Evolutionary conservation across 2,888 invertebrate species (phyloP).

Genomic region (Sinelater perroti): DNA sequence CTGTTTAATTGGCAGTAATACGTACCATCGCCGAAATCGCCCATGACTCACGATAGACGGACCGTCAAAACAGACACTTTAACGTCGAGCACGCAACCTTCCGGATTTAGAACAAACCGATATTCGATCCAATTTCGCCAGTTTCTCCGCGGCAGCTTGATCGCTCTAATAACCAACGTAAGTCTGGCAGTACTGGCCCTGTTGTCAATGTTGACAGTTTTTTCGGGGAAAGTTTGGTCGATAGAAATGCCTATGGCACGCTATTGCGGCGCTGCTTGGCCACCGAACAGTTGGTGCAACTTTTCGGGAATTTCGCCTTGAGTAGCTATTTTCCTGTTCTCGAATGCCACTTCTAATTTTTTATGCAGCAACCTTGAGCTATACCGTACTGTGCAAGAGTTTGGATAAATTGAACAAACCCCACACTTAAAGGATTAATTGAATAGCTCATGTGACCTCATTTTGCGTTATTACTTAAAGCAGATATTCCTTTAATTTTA

Average conservation of each 20-base stretch:
- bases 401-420: no score
- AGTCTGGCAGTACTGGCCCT: slow-evolving; percentile 37
- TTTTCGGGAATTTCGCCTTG: no score
- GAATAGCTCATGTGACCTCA: no score
- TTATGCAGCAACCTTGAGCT: no score
- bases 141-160: slow-evolving; percentile 11
- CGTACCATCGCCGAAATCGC: slow-evolving; percentile 58
- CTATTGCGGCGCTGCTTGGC: slow-evolving; percentile 1
- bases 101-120: slow-evolving; percentile 43
- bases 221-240: slow-evolving; percentile 51
- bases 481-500: no score
- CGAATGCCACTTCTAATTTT: no score
- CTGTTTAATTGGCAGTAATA: slow-evolving; percentile 27
- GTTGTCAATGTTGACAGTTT: slow-evolving; percentile 52
- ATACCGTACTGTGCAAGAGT: no score
- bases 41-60: slow-evolving; percentile 48
- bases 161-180: slow-evolving; percentile 19
- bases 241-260: slow-evolving; percentile 43
- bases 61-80: slow-evolving; percentile 47
- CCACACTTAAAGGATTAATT: no score
- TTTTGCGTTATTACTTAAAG: no score
- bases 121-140: slow-evolving; percentile 35
- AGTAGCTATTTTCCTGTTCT: no score
- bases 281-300: background rate
- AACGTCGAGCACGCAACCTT: slow-evolving; percentile 45